Evolutionary conservation across 1,140 invertebrate genomes (phyloP).

Genomic region (Halictus rubicundus): DNA sequence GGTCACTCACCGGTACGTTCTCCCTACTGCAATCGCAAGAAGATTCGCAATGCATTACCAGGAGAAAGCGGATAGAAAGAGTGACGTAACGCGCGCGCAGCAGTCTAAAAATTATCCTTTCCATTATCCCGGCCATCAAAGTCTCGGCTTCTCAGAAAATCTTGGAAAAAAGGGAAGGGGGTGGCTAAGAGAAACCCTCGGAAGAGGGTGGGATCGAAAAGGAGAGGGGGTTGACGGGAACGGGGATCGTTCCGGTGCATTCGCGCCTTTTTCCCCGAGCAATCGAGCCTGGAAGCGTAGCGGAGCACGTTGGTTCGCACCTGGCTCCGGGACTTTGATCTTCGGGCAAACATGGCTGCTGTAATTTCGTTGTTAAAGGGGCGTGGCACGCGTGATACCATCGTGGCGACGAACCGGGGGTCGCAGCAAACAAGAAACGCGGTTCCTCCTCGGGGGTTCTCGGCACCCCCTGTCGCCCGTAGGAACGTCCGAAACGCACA

Average conservation of each 20-base stretch:
- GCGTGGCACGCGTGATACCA: slow-evolving; percentile 72
- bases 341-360: slow-evolving; percentile 70
- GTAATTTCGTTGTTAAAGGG: slow-evolving; percentile 67
- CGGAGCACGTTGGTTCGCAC: slow-evolving; percentile 55
- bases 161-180: not conserved
- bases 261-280: slow-evolving; percentile 9
- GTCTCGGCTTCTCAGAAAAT: not conserved
- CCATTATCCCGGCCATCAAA: slow-evolving; percentile 3
- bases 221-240: not conserved
- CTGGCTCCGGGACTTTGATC: slow-evolving; percentile 64
- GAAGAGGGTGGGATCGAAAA: not conserved
- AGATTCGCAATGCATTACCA: too few relatives aligned
- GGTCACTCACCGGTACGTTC: too few relatives aligned
- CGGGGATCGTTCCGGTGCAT: slow-evolving; percentile 4
- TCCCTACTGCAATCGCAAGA: too few relatives aligned
- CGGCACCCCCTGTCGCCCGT: slow-evolving; percentile 29
- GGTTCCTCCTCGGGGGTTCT: slow-evolving; percentile 48
- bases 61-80: too few relatives aligned
- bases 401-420: slow-evolving; percentile 49
- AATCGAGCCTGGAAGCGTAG: slow-evolving; percentile 2
- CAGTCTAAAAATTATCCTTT: not conserved
- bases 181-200: not conserved
- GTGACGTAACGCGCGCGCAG: too few relatives aligned
- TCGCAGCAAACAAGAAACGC: slow-evolving; percentile 52
- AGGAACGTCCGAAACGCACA: slow-evolving; percentile 36